Evolutionary conservation across 2,113 vertebrate species (phyloP).

Genomic region (Leucoraja erinaceus): DNA sequence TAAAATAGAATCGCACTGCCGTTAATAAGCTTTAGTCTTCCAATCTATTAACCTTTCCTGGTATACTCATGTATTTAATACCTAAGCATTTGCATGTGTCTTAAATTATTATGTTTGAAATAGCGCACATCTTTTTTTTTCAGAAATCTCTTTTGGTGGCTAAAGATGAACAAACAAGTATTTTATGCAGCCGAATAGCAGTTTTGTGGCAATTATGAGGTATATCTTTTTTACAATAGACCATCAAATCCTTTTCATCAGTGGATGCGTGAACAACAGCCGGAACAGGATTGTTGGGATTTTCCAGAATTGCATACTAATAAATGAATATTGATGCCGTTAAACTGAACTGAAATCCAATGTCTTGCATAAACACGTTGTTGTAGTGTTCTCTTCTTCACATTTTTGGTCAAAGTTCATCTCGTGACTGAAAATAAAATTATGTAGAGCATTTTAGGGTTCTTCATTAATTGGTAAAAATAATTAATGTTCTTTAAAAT

Average conservation of each 20-base stretch:
- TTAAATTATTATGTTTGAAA: background rate
- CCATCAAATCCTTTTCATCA: background rate
- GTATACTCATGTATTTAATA: background rate
- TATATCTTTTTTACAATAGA: background rate
- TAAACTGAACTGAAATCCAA: background rate
- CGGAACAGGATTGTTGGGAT: background rate
- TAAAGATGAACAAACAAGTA: background rate
- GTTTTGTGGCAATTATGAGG: background rate
- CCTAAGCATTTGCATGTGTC: background rate
- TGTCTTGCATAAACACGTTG: too few relatives aligned
- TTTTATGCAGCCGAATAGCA: background rate
- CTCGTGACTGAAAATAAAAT: slow-evolving; percentile 22
- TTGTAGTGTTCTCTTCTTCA: background rate
- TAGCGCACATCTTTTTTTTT: background rate
- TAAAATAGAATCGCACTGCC: background rate
- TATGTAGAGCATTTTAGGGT: background rate
- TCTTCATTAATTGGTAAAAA: background rate
- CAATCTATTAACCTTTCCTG: background rate
- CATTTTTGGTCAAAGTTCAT: slow-evolving; percentile 20
- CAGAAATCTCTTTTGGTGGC: background rate
- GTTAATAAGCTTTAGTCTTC: background rate
- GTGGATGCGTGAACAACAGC: background rate
- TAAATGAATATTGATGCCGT: background rate
- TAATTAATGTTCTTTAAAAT: background rate
- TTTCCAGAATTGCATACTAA: background rate